Evolutionary conservation across 1,140 invertebrate species (phyloP).

Genomic region (Drosophila guanche): DNA sequence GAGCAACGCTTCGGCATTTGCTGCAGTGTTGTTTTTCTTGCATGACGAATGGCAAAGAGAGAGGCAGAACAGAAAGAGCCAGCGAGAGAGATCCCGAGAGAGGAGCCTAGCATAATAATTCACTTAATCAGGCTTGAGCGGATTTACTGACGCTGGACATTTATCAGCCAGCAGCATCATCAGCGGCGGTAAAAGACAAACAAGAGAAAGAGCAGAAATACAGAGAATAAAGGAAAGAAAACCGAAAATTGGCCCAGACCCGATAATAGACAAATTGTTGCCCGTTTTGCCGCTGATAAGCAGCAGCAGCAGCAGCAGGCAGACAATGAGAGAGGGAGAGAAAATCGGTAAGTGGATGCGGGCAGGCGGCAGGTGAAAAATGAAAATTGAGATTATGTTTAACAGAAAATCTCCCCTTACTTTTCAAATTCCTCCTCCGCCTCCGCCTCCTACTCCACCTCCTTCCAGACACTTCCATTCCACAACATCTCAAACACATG

Average conservation of each 20-base stretch:
- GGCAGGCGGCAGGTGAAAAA: constrained; percentile 75
- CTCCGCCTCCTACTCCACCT: neutral
- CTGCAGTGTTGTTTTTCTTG: constrained; percentile 65
- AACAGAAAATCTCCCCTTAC: constrained; percentile 20
- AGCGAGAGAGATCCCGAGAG: constrained; percentile 12
- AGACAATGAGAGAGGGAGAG: constrained; percentile 19
- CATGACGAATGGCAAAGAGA: constrained; percentile 66
- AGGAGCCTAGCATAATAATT: constrained; percentile 62
- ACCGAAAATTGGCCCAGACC: constrained; percentile 52
- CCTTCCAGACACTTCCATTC: constrained; percentile 9
- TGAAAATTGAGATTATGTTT: constrained; percentile 74
- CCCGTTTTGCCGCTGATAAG: constrained; percentile 67
- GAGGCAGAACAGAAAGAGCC: constrained; percentile 3
- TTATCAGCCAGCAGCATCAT: constrained; percentile 41
- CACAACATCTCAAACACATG: constrained; percentile 69
- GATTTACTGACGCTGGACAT: constrained; percentile 62
- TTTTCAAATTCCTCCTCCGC: constrained; percentile 1
- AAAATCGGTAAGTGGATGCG: constrained; percentile 67
- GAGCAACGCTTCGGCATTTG: constrained; percentile 55
- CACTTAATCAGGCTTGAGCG: constrained; percentile 78
- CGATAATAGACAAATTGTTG: constrained; percentile 77
- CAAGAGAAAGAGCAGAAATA: neutral
- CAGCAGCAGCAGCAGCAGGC: constrained; percentile 34
- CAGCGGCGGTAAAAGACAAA: too few species aligned
- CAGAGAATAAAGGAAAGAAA: constrained; percentile 5